Evolutionary conservation across 2,113 vertebrate species (phyloP), one percentile per base, ranked within the genome.

Genomic region (Stercorarius parasiticus): DNA sequence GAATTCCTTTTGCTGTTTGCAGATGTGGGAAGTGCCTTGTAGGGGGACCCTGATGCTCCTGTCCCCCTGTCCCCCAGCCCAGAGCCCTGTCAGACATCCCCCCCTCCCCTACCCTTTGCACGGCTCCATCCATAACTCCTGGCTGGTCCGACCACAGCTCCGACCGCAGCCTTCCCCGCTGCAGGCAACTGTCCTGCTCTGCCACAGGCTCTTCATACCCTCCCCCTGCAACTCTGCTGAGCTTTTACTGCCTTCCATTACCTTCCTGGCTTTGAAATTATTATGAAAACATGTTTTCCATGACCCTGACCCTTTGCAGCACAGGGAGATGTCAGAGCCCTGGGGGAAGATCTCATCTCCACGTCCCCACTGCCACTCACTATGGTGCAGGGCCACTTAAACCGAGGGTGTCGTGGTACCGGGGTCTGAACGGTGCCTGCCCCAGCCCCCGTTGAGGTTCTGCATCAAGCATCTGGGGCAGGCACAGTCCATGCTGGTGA

Each of bases 401-500:
- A 20, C 5, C 1, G 0, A 36, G 50, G 29, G 6, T n/a, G 61
- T 22, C 4, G 5, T 0, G 3, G 32, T 12, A 15, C 32, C 5
- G 13, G 15, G 36, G 34, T 18, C 23, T 0, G 3, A 7, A 9
- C 0, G 0, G 42, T 1, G 6, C 70, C 86, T 20, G 16, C 40
- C 34, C 29, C 82, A 70, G 61, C 18, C 7, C 53, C 21, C 47
- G 6, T 4, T 49, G 47, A 14, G 32, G 25, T 42, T 25, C 82
- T 3, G 1, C 22, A 2, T 18, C 6, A 4, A 20, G 40, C 13
- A 4, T 2, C 25, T 0, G 17, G 64, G 47, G 47, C 49, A 8
- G 66, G 36, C 45, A 11, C 0, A 6, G 21, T 6, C 36, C 73
- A 13, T 1, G 0, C 45, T 14, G 69, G 52, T 14, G 64, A 34